Evolutionary conservation across 2,888 invertebrate species (phyloP).

Genomic region (Calameuta filiformis): DNA sequence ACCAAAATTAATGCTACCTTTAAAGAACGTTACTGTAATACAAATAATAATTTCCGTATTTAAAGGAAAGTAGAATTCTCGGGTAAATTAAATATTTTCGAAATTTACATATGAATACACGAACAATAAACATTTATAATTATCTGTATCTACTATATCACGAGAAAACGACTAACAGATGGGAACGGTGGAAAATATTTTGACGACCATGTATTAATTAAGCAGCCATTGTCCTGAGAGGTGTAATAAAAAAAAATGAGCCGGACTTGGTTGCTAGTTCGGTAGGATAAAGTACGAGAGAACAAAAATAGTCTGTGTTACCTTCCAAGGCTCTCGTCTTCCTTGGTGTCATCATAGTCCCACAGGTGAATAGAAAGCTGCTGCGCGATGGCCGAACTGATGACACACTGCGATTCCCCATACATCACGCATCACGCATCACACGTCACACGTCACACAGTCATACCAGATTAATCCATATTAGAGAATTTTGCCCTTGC

Average conservation of each 20-base stretch:
- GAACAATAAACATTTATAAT: neutral
- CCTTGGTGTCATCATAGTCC: constrained; percentile 88
- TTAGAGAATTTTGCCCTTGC: neutral
- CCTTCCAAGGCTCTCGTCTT: constrained; percentile 91
- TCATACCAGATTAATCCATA: constrained; percentile 16
- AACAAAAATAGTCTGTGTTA: constrained; percentile 65
- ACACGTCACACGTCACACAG: constrained; percentile 55
- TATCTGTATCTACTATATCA: neutral
- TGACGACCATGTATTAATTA: neutral
- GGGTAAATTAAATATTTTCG: too few relatives aligned
- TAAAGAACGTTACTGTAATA: too few relatives aligned
- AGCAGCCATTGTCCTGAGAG: neutral
- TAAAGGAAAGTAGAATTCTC: neutral
- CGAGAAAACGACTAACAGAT: neutral
- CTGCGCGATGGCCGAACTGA: constrained; percentile 74
- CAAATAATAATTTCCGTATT: neutral
- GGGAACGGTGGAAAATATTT: neutral
- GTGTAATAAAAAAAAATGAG: neutral
- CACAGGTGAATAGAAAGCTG: constrained; percentile 80
- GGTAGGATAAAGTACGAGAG: neutral
- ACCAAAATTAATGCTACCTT: neutral
- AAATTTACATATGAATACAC: neutral
- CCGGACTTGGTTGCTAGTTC: neutral
- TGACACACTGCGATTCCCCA: constrained; percentile 60
- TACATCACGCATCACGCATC: constrained; percentile 42